These are phyloP conservation scores for Diachrysia chrysitis DNA, from an alignment of 2,888 invertebrate genomes.

Conservation along the genomic window DNA sequence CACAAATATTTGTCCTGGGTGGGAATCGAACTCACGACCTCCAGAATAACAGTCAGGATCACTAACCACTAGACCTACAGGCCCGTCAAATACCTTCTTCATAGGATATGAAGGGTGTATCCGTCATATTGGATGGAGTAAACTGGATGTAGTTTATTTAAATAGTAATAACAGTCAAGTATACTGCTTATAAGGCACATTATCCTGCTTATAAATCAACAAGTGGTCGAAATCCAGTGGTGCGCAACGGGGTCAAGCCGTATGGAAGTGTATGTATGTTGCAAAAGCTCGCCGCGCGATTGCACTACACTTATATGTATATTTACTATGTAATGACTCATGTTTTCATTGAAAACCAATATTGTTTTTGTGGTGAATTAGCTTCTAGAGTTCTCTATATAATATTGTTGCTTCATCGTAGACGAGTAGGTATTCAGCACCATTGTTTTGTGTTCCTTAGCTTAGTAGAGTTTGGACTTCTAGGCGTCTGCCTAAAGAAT, in stretches of 20 bases:
- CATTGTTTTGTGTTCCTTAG: background rate
- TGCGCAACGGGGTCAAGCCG: conserved; percentile 52
- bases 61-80: too few relatives aligned
- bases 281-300: conserved; percentile 47
- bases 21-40: too few relatives aligned
- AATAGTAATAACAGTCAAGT: background rate
- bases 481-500: too few relatives aligned
- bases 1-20: too few relatives aligned
- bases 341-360: background rate
- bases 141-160: background rate
- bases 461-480: background rate
- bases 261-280: conserved; percentile 35
- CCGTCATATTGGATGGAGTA: too few relatives aligned
- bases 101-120: too few relatives aligned
- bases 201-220: conserved; percentile 18
- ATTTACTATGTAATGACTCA: conserved; percentile 10
- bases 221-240: conserved; percentile 39
- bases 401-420: background rate
- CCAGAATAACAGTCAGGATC: too few relatives aligned
- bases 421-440: background rate
- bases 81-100: too few relatives aligned
- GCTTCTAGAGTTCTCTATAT: background rate
- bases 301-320: conserved; percentile 17
- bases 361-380: background rate
- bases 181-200: background rate